Percentiles rank a stretch among this genome's conserved stretches.
phyloP scores from a whole-genome alignment of 2,797 vertebrate species.

The Naso thynnoides region DNA sequence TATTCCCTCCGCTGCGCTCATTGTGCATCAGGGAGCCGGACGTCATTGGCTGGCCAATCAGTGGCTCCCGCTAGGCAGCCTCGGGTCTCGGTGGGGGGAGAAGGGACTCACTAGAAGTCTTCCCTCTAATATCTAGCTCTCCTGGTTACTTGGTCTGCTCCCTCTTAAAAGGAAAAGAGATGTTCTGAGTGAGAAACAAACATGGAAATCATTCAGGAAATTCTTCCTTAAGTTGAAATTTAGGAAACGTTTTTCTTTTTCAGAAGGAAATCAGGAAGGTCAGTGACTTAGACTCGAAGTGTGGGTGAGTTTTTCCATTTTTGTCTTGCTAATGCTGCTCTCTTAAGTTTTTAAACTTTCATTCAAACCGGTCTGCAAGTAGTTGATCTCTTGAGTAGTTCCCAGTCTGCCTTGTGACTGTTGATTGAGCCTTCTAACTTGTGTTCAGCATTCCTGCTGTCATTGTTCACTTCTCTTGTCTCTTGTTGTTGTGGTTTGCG shows the following conservation, averaged over 20 bases:
- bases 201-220: constrained; percentile 31
- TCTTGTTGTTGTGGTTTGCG: constrained; percentile 79
- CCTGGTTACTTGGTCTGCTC: constrained; percentile 70
- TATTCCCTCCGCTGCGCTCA: constrained; percentile 84
- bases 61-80: constrained; percentile 71
- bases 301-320: constrained; percentile 73
- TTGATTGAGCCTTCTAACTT: constrained; percentile 46
- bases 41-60: constrained; percentile 82
- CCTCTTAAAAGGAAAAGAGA: constrained; percentile 60
- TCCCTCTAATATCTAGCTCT: constrained; percentile 75
- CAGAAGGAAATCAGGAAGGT: constrained; percentile 55
- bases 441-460: constrained; percentile 64
- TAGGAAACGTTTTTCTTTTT: constrained; percentile 26
- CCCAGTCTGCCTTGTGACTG: constrained; percentile 21
- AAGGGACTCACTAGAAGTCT: constrained; percentile 74
- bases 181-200: constrained; percentile 50
- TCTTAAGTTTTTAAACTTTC: constrained; percentile 20
- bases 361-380: constrained; percentile 14
- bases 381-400: constrained; percentile 19
- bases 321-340: constrained; percentile 19
- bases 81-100: constrained; percentile 69
- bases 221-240: constrained; percentile 24
- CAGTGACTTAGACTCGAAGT: constrained; percentile 46
- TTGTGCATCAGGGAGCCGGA: constrained; percentile 80
- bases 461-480: constrained; percentile 72